phyloP scores from a whole-genome alignment of 2,888 invertebrate species.

The Pammene fasciana region DNA sequence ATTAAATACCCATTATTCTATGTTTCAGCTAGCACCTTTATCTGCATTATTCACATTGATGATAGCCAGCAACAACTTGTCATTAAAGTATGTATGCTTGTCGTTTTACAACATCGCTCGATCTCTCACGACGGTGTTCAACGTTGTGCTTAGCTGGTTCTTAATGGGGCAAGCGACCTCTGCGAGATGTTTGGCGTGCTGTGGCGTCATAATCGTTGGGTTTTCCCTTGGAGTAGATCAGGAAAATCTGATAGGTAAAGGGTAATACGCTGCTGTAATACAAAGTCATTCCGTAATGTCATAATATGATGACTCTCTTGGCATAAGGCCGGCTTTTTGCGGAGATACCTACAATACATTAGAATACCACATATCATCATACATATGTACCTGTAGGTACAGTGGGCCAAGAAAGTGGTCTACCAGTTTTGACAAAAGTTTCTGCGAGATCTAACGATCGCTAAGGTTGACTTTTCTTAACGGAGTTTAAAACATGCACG shows the following conservation, averaged over 20 bases:
- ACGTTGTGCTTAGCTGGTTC: constrained; percentile 95
- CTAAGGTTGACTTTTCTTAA: too few relatives aligned
- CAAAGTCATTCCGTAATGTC: too few relatives aligned
- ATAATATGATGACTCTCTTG: too few relatives aligned
- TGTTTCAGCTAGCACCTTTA: constrained; percentile 91
- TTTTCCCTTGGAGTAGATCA: constrained; percentile 98
- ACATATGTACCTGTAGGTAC: too few relatives aligned
- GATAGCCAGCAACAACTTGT: constrained; percentile 98
- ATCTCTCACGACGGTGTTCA: constrained; percentile 98
- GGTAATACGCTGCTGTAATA: too few relatives aligned
- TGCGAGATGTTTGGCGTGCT: constrained; percentile 90
- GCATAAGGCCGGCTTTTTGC: too few relatives aligned
- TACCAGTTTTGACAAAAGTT: too few relatives aligned
- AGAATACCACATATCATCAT: too few relatives aligned
- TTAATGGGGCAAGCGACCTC: constrained; percentile 94
- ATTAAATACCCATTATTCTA: not conserved
- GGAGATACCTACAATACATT: too few relatives aligned
- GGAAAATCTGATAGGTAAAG: constrained; percentile 91
- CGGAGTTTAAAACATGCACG: too few relatives aligned
- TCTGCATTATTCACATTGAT: constrained; percentile 98
- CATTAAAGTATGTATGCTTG: constrained; percentile 97
- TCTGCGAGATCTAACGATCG: too few relatives aligned
- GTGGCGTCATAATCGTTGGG: constrained; percentile 93
- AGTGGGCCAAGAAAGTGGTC: too few relatives aligned
- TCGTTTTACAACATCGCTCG: constrained; percentile 99